phyloP scores from a whole-genome alignment of 2,888 invertebrate genomes.

The Cosmia trapezina region DNA sequence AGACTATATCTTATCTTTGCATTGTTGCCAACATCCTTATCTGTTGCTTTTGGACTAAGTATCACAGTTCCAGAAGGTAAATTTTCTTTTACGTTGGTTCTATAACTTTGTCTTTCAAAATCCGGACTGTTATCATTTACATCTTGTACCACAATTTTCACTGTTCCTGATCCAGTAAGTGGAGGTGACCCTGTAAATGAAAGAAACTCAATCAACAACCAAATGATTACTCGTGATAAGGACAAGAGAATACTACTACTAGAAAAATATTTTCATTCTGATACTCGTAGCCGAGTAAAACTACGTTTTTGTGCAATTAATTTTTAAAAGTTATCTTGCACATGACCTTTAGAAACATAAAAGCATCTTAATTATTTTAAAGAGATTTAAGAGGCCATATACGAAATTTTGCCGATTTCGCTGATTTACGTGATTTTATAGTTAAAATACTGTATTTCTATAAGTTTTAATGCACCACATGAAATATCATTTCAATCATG shows the following conservation, averaged over 20 bases:
- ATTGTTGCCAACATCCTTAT: slow-evolving; percentile 96
- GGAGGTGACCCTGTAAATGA: slow-evolving; percentile 95
- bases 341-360: background rate
- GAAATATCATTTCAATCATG: too few species aligned
- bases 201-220: slow-evolving; percentile 34
- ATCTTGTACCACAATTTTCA: slow-evolving; percentile 97
- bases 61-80: slow-evolving; percentile 94
- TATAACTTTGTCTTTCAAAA: slow-evolving; percentile 95
- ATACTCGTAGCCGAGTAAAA: background rate
- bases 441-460: too few species aligned
- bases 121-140: slow-evolving; percentile 98
- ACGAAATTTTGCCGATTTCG: too few species aligned
- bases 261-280: background rate
- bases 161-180: slow-evolving; percentile 97
- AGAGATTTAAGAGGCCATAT: background rate
- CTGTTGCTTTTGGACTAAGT: slow-evolving; percentile 94
- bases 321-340: background rate
- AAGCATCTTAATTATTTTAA: background rate
- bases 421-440: too few species aligned
- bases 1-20: slow-evolving; percentile 96
- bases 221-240: background rate
- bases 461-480: too few species aligned
- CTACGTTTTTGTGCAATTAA: background rate
- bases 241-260: background rate
- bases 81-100: slow-evolving; percentile 95